Percentiles rank a stretch among this genome's conserved stretches.
Evolutionary conservation across 2,113 vertebrate genomes (phyloP).

Genomic region (Nycticebus coucang): DNA sequence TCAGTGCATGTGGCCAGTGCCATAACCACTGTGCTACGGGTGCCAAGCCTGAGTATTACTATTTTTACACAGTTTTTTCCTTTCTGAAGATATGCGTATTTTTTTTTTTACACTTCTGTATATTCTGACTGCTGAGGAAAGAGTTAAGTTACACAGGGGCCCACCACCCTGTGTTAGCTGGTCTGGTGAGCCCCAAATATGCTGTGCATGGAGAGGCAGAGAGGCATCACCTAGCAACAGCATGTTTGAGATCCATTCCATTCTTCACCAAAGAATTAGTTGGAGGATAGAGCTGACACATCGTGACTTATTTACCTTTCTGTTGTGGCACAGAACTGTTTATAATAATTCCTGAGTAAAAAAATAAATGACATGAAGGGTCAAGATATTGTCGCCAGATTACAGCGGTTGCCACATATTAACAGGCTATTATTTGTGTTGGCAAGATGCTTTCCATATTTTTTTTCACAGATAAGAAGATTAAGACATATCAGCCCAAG

Average conservation of each 20-base stretch:
- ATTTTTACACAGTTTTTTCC: too few species aligned
- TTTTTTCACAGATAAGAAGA: constrained; percentile 60
- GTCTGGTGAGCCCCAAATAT: background rate
- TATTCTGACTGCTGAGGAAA: background rate
- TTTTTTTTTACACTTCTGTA: too few species aligned
- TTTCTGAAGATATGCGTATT: too few species aligned
- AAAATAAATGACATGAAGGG: background rate
- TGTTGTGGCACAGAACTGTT: background rate
- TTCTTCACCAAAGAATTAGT: background rate
- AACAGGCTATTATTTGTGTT: constrained; percentile 26
- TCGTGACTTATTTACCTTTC: background rate
- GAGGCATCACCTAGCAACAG: constrained; percentile 32
- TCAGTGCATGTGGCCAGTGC: too few species aligned
- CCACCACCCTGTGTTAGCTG: background rate
- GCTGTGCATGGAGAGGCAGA: background rate
- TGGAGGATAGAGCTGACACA: background rate
- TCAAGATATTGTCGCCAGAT: background rate
- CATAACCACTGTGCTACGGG: too few species aligned
- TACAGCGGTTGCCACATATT: background rate
- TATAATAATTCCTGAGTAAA: constrained; percentile 32
- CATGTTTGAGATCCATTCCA: background rate
- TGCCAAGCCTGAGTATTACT: too few species aligned
- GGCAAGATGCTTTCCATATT: constrained; percentile 37
- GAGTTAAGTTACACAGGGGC: background rate
- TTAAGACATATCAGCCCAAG: constrained; percentile 50